Evolutionary conservation across 37 sponge, comb jelly and placozoan species (phyloP).

Genomic region (Cladorhizidae sp.): DNA sequence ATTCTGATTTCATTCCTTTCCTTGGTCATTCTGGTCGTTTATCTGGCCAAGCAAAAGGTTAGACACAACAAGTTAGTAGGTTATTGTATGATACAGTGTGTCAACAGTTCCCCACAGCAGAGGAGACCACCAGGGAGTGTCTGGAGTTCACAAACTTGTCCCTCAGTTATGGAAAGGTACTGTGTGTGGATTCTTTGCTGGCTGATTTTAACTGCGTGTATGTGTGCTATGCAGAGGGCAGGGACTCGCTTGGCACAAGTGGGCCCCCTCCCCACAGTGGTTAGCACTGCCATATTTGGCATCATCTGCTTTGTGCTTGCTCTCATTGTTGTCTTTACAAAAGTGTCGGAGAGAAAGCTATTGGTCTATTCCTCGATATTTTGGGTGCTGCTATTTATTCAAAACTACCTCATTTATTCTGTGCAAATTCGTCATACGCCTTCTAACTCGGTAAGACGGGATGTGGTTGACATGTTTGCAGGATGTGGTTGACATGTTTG

Average conservation of each 20-base stretch:
- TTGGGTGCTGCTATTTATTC: conserved; percentile 28
- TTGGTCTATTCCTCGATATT: conserved; percentile 31
- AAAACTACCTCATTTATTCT: conserved; percentile 11
- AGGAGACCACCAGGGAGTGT: neutral
- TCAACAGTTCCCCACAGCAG: neutral
- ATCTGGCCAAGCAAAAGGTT: conserved; percentile 32
- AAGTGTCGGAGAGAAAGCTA: conserved; percentile 16
- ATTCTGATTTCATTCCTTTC: conserved; percentile 17
- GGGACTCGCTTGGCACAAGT: conserved; percentile 15
- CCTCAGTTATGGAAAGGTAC: conserved; percentile 24
- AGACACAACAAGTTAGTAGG: neutral
- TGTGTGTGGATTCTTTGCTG: neutral
- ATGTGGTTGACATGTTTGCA: neutral
- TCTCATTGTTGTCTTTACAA: conserved; percentile 23
- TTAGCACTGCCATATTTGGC: conserved; percentile 15
- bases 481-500: too few species aligned
- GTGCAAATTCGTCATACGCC: conserved; percentile 24
- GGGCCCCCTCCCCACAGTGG: conserved; percentile 52
- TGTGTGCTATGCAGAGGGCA: neutral
- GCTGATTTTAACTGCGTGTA: neutral
- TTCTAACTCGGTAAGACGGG: conserved; percentile 24
- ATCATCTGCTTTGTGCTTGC: conserved; percentile 27
- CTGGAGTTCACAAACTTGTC: conserved; percentile 7
- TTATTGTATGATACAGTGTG: neutral
- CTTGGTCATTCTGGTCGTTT: conserved; percentile 12